phyloP scores from a whole-genome alignment of 2,888 invertebrate genomes.

The Spatulosminthurus flaviceps region DNA sequence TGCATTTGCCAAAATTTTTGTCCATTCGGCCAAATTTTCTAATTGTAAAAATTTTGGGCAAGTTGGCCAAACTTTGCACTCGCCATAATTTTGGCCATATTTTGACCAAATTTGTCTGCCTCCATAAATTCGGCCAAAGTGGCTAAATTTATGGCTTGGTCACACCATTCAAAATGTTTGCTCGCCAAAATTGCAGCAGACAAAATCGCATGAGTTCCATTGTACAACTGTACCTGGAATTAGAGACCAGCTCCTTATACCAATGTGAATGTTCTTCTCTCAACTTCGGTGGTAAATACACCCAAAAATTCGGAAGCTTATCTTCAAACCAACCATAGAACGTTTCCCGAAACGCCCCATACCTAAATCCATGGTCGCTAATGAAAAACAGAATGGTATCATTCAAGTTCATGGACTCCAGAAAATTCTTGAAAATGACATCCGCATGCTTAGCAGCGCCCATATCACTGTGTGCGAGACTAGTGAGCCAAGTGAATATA shows the following conservation, averaged over 20 bases:
- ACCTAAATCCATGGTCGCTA: conserved; percentile 79
- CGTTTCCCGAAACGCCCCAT: conserved; percentile 75
- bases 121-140: too few species aligned
- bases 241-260: conserved; percentile 46
- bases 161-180: too few species aligned
- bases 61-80: too few species aligned
- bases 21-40: too few species aligned
- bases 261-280: conserved; percentile 46
- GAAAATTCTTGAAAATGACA: conserved; percentile 48
- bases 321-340: conserved; percentile 76
- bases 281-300: conserved; percentile 53
- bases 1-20: too few species aligned
- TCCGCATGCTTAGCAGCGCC: conserved; percentile 54
- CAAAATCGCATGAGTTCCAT: background rate
- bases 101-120: too few species aligned
- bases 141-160: too few species aligned
- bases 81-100: too few species aligned
- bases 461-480: conserved; percentile 55
- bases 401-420: conserved; percentile 67
- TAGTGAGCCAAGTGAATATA: conserved; percentile 57
- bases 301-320: conserved; percentile 60
- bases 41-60: too few species aligned
- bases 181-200: too few species aligned
- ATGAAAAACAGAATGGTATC: conserved; percentile 76
- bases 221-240: conserved; percentile 50